Percentiles rank a stretch among this genome's conserved stretches.
Conservation (phyloP, 2,888 invertebrate genomes). For the Phrixothrix hirtus region DNA sequence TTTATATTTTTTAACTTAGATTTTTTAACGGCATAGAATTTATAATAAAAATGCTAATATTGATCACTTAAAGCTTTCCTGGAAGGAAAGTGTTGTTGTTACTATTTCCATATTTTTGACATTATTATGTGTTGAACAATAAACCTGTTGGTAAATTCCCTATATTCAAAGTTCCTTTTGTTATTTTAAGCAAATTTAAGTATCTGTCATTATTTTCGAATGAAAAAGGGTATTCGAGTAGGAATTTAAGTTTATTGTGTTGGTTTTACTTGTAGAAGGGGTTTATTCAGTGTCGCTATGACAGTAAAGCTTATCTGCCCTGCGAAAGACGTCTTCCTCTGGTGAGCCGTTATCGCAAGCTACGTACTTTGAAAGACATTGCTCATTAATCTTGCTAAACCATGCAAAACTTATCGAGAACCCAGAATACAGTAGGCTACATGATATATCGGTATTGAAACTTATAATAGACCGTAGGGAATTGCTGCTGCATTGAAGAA, state of each 20-base stretch:
- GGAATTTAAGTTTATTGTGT: constrained; percentile 22
- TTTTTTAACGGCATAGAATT: background rate
- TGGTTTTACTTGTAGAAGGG: constrained; percentile 22
- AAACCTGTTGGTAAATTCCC: constrained; percentile 4
- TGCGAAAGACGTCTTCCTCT: constrained; percentile 43
- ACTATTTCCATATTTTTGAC: background rate
- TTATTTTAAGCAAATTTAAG: constrained; percentile 13
- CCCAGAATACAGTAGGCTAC: constrained; percentile 48
- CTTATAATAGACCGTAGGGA: constrained; percentile 54
- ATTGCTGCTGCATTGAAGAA: constrained; percentile 42
- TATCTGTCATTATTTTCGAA: constrained; percentile 14
- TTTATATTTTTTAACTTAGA: background rate
- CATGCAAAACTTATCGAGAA: constrained; percentile 55
- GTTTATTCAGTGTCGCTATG: constrained; percentile 31
- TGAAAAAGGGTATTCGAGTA: constrained; percentile 11
- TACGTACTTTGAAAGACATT: constrained; percentile 49
- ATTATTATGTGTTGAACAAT: constrained; percentile 8
- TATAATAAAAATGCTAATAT: no score
- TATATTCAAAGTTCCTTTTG: constrained; percentile 13
- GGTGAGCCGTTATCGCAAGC: constrained; percentile 39
- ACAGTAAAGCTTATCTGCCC: constrained; percentile 33
- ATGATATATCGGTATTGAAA: constrained; percentile 56
- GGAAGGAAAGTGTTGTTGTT: background rate
- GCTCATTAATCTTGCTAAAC: constrained; percentile 57
- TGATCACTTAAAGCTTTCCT: background rate